Evolutionary conservation across 2,113 vertebrate species (phyloP).

Genomic region (Lasiurus cinereus): DNA sequence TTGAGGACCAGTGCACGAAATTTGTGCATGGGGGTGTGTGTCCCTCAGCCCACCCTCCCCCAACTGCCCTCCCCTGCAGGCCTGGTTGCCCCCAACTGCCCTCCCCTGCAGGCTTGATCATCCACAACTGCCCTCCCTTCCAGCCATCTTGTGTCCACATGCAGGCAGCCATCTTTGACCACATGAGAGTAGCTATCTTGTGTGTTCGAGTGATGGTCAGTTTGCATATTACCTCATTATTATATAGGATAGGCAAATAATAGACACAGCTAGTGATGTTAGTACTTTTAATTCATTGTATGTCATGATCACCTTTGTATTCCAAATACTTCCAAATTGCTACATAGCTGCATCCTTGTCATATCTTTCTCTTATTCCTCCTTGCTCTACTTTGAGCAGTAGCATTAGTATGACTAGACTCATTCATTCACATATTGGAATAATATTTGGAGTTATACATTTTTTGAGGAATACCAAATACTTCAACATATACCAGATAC

Average conservation of each 20-base stretch:
- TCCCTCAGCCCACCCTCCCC: no score
- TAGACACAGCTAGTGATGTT: background rate
- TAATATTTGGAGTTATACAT: background rate
- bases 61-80: no score
- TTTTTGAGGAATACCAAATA: background rate
- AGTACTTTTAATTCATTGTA: background rate
- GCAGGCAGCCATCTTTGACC: no score
- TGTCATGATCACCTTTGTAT: slow-evolving; percentile 33
- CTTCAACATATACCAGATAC: background rate
- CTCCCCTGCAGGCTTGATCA: no score
- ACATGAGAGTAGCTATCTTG: no score
- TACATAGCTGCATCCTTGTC: background rate
- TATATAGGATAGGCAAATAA: background rate
- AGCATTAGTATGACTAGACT: background rate
- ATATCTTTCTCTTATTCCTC: slow-evolving; percentile 8
- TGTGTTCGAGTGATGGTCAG: no score
- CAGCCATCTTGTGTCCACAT: no score
- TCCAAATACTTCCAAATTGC: slow-evolving; percentile 12
- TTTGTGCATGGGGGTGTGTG: no score
- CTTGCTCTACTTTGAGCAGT: background rate
- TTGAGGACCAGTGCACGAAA: no score
- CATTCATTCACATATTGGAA: background rate
- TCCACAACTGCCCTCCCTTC: no score
- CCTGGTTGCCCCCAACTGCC: no score
- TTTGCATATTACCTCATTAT: no score